Conservation (phyloP, 2,888 invertebrate species). For the Athripsodes cinereus region DNA sequence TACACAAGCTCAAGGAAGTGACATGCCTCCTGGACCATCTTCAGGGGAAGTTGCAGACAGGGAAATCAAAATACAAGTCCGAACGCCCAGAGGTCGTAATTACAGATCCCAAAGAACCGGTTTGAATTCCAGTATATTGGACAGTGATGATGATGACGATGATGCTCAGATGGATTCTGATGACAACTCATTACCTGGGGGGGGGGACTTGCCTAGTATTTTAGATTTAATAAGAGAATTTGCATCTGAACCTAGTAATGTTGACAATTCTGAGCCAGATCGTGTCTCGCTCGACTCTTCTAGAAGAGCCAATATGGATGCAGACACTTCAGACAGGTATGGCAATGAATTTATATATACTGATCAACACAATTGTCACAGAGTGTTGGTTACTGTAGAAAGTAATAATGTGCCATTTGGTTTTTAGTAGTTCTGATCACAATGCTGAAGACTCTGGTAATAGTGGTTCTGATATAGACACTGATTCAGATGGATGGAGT, state of each 20-base stretch:
- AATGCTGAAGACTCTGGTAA: constrained; percentile 11
- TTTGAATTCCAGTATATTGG: not conserved
- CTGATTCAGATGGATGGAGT: constrained; percentile 18
- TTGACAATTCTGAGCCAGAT: not conserved
- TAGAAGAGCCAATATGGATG: not conserved
- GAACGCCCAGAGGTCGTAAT: constrained; percentile 9
- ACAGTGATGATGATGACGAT: constrained; percentile 16
- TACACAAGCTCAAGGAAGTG: not conserved
- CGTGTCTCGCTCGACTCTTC: not conserved
- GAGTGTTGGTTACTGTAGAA: too few species aligned
- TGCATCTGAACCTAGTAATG: not conserved
- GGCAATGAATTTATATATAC: too few species aligned
- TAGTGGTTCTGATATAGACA: constrained; percentile 19
- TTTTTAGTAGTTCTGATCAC: constrained; percentile 15
- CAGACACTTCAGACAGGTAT: not conserved
- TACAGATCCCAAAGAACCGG: constrained; percentile 11
- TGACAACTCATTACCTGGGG: constrained; percentile 12
- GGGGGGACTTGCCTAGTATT: constrained; percentile 2
- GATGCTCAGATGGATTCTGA: constrained; percentile 21
- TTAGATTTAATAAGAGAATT: not conserved
- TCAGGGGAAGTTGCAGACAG: not conserved
- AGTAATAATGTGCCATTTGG: not conserved
- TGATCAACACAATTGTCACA: too few species aligned
- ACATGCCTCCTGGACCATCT: constrained; percentile 7
- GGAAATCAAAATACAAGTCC: not conserved